phyloP scores from a whole-genome alignment of 1,140 invertebrate genomes.

The silkworm (Bombyx mori) region DNA sequence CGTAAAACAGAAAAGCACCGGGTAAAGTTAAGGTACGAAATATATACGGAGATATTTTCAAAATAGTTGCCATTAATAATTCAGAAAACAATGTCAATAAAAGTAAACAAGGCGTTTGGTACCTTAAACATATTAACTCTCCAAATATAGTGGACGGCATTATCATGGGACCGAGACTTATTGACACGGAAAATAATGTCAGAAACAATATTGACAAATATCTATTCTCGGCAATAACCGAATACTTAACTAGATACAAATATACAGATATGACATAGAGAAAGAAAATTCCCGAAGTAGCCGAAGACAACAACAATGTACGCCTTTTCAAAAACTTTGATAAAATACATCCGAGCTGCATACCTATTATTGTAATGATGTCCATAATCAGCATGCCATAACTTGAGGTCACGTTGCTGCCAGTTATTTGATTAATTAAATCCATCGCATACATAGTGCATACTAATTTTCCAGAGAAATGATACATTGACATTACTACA shows the following conservation, averaged over 20 bases:
- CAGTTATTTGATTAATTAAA: conserved; percentile 28
- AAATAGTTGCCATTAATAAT: conserved; percentile 12
- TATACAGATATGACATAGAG: conserved; percentile 21
- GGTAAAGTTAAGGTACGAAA: conserved; percentile 19
- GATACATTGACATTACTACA: conserved; percentile 16
- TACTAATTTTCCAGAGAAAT: conserved; percentile 31
- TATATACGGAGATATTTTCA: conserved; percentile 22
- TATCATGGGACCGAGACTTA: conserved; percentile 22
- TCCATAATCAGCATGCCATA: conserved; percentile 23
- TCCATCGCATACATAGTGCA: conserved; percentile 27
- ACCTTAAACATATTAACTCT: conserved; percentile 23
- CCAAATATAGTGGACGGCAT: conserved; percentile 24
- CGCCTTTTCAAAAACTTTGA: conserved; percentile 20
- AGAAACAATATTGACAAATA: conserved; percentile 17
- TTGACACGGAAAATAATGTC: conserved; percentile 18
- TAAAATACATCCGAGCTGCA: conserved; percentile 23
- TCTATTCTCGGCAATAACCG: conserved; percentile 10
- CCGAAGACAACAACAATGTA: conserved; percentile 14
- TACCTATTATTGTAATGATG: conserved; percentile 19
- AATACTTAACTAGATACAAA: conserved; percentile 15
- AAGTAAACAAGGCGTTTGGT: conserved; percentile 17
- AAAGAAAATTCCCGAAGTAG: conserved; percentile 15
- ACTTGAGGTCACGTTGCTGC: conserved; percentile 14
- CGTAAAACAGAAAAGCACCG: conserved; percentile 25
- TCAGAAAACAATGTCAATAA: conserved; percentile 19